These are phyloP conservation scores for Drosophila colorata DNA, from an alignment of 2,888 invertebrate genomes.

Conservation along the genomic window DNA sequence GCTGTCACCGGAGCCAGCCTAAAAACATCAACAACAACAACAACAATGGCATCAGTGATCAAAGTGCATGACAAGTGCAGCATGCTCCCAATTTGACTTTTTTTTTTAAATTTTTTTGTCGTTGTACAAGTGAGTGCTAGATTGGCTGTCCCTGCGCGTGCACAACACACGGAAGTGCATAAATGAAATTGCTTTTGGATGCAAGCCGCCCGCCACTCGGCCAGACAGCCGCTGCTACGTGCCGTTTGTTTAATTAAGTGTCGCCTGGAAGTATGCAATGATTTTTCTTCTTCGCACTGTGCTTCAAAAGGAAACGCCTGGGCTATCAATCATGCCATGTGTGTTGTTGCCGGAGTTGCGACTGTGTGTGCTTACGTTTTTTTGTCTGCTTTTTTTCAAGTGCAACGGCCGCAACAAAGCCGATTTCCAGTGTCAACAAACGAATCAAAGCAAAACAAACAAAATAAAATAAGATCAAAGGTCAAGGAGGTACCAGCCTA, in stretches of 20 bases:
- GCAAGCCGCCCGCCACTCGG: background rate
- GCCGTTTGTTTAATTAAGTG: constrained; percentile 25
- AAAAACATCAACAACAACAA: constrained; percentile 4
- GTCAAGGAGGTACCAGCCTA: constrained; percentile 6
- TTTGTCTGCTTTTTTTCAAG: constrained; percentile 36
- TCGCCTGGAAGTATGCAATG: constrained; percentile 50
- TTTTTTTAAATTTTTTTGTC: background rate
- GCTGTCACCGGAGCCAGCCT: constrained; percentile 14
- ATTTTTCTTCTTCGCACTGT: constrained; percentile 6
- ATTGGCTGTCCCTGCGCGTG: background rate
- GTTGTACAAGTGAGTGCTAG: constrained; percentile 2
- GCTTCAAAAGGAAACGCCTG: background rate
- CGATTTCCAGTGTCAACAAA: constrained; percentile 17
- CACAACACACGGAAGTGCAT: constrained; percentile 4
- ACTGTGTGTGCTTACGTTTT: background rate
- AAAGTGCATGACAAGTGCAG: constrained; percentile 39
- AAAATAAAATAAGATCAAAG: constrained; percentile 16
- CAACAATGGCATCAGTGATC: constrained; percentile 14
- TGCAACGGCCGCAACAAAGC: constrained; percentile 20
- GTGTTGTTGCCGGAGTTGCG: constrained; percentile 4
- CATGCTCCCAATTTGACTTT: constrained; percentile 5
- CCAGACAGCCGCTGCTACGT: constrained; percentile 5
- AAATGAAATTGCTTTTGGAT: background rate
- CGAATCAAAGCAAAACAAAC: constrained; percentile 11
- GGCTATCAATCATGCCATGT: constrained; percentile 14